phyloP scores from a whole-genome alignment of 2,113 vertebrate species.

The Vulpes ferrilata region DNA sequence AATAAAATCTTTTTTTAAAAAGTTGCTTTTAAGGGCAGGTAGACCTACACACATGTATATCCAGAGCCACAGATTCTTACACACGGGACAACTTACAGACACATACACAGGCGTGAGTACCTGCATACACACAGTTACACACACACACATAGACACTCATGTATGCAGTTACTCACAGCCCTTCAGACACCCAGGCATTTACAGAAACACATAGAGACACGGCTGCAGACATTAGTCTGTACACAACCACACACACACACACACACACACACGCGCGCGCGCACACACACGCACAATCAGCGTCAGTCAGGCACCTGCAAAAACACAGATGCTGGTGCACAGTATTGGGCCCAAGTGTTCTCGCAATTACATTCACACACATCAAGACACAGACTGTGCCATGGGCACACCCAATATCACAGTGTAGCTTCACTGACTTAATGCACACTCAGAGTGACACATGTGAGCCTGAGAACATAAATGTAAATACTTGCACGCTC shows the following conservation, averaged over 20 bases:
- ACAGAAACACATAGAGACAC: not conserved
- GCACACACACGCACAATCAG: too few relatives aligned
- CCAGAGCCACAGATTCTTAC: not conserved
- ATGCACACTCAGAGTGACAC: not conserved
- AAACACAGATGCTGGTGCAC: not conserved
- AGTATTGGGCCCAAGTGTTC: not conserved
- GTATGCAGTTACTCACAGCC: not conserved
- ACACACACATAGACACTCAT: not conserved
- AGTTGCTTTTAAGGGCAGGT: not conserved
- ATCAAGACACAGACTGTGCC: not conserved
- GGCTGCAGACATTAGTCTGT: not conserved
- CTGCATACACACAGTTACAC: not conserved
- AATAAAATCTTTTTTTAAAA: too few relatives aligned
- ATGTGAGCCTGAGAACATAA: not conserved
- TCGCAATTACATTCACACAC: not conserved
- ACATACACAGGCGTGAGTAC: too few relatives aligned
- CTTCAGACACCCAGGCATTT: not conserved
- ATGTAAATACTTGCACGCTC: not conserved
- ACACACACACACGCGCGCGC: too few relatives aligned
- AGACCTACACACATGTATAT: too few relatives aligned
- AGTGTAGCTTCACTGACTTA: not conserved
- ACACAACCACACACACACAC: not conserved
- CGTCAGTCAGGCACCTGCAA: not conserved
- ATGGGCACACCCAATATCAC: not conserved
- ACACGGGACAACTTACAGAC: not conserved